phyloP scores from a whole-genome alignment of 2,113 vertebrate species.

The Trematomus loennbergii region DNA sequence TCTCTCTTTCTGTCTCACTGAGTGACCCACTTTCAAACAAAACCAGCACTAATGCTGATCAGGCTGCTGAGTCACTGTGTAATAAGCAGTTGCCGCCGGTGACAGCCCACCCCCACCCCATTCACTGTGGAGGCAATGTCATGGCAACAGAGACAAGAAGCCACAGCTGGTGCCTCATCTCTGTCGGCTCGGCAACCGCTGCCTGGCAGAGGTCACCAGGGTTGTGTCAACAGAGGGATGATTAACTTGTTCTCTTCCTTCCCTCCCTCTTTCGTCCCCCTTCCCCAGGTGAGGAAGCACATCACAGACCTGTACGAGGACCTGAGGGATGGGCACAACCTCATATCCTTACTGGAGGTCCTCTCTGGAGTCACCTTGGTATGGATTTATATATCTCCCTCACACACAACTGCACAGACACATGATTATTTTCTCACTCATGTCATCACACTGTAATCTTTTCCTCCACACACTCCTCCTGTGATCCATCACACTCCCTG shows the following conservation, averaged over 20 bases:
- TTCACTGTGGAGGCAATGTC: not conserved
- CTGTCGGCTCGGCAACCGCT: slow-evolving; percentile 42
- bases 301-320: slow-evolving; percentile 87
- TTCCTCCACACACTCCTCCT: not conserved
- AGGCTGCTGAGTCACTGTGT: slow-evolving; percentile 47
- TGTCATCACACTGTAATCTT: not conserved
- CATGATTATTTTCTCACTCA: not conserved
- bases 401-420: not conserved
- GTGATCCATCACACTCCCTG: not conserved
- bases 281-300: slow-evolving; percentile 93
- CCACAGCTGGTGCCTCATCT: slow-evolving; percentile 45
- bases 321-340: slow-evolving; percentile 96
- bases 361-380: slow-evolving; percentile 97
- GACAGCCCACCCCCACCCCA: not conserved
- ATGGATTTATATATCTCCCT: slow-evolving; percentile 51
- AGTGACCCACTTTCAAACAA: slow-evolving; percentile 31
- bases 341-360: slow-evolving; percentile 96
- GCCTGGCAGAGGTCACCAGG: slow-evolving; percentile 41
- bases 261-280: not conserved
- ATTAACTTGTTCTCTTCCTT: slow-evolving; percentile 28
- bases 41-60: slow-evolving; percentile 3
- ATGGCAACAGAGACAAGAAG: slow-evolving; percentile 54
- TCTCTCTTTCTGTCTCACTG: not conserved
- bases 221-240: slow-evolving; percentile 32
- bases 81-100: slow-evolving; percentile 8